Evolutionary conservation across 2,113 vertebrate species (phyloP).

Genomic region (Heloderma charlesbogerti): DNA sequence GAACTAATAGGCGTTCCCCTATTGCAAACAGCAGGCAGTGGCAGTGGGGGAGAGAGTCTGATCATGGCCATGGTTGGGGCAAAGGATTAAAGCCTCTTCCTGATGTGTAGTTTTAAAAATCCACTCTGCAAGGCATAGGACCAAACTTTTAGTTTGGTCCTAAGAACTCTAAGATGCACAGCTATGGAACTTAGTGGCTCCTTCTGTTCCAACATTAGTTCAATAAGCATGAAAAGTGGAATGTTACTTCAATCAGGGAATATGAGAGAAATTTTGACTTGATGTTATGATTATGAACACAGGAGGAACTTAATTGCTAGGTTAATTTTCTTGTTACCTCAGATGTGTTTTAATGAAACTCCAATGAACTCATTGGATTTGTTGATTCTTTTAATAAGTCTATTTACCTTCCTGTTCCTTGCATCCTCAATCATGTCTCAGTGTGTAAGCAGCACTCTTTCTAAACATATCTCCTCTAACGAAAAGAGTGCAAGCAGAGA

Average conservation of each 20-base stretch:
- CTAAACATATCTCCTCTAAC: not conserved
- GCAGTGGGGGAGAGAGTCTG: too few species aligned
- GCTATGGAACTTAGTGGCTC: not conserved
- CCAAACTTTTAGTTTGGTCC: not conserved
- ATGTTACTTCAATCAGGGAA: slow-evolving; percentile 18
- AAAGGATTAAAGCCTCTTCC: not conserved
- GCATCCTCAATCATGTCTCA: not conserved
- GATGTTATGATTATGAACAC: slow-evolving; percentile 12
- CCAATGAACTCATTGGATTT: slow-evolving; percentile 3
- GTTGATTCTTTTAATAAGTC: slow-evolving; percentile 25
- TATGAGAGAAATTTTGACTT: slow-evolving; percentile 6
- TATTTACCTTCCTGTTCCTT: slow-evolving; percentile 28
- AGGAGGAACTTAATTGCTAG: slow-evolving; percentile 24
- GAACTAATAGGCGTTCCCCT: not conserved
- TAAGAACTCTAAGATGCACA: not conserved
- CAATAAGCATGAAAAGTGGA: not conserved
- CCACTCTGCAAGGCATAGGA: not conserved
- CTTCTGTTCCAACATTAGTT: slow-evolving; percentile 2
- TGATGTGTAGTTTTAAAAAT: not conserved
- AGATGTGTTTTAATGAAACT: slow-evolving; percentile 25
- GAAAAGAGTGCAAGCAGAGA: not conserved
- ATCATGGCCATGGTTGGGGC: not conserved
- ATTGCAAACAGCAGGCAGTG: not conserved
- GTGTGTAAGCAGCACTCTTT: slow-evolving; percentile 3
- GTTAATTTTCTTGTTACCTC: not conserved